Base-by-base conservation (phyloP, 2,888 invertebrate species). In the Entomobrya proxima region DNA sequence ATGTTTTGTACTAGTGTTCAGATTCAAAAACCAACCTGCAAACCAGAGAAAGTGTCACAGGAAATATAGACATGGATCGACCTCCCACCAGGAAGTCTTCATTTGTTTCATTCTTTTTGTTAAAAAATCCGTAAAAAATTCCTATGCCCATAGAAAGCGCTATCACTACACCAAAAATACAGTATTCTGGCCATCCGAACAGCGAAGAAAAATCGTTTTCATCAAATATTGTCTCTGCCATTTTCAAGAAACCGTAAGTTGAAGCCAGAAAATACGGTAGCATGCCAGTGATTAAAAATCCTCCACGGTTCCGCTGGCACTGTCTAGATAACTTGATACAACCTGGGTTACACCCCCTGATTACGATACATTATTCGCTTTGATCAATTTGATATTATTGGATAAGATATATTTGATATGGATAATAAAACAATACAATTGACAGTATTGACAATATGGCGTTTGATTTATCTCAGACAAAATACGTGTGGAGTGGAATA, bases 61-160 rank as follows among this genome's bases (percentile, higher is more conserved):
- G 88, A 44, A 88, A 78, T 6, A 88, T 77, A 11, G 80, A 95
- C 96, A 97, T 96, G 27, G 94, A 94, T 2, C 96, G 95, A 5
- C 95, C 95, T 0, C 96, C 97, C 50, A 97, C 93, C 11, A 97
- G 92, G 88, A 97, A 95, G 90, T 97, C 97, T 88, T 94, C 94
- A 84, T 95, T 95, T 0, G 94, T 94, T 80, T 94, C 94, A 67
- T 88, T 88, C 91, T 95, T 95, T 90, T 95, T 95, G 81, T 95
- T 94, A 5, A 95, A 94, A 92, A 95, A 96, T 24, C 96, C 96
- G 91, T 96, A 97, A 91, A 96, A 97, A 0, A 96, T 93, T 6
- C 97, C 97, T 88, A 97, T 96, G 69, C 94, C 94, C 90, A 96
- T 94, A 0, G 97, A 97, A 1, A 96, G 94, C 4, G 95, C 91